Conservation (phyloP, 2,797 vertebrate species). For the Zalophus californianus region DNA sequence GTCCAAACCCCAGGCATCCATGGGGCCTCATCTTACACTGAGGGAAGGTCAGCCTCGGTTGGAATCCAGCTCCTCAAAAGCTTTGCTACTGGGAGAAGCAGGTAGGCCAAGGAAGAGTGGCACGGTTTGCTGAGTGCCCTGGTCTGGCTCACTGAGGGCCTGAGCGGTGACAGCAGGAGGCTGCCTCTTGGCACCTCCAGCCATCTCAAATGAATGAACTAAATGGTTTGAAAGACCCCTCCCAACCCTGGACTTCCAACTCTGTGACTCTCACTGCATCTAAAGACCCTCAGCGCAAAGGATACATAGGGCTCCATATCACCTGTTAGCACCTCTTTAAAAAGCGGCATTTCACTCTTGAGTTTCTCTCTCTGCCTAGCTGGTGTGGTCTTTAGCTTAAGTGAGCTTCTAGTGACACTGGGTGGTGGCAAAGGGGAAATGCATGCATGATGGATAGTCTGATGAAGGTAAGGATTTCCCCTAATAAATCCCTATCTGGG, state of each 20-base stretch:
- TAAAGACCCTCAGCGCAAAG: neutral
- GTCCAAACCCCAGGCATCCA: neutral
- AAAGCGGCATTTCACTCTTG: neutral
- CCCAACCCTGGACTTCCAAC: neutral
- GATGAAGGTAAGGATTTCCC: neutral
- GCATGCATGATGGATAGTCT: fast-evolving
- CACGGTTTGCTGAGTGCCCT: neutral
- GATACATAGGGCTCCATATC: fast-evolving
- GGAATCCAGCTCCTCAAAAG: neutral
- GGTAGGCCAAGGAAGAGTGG: neutral
- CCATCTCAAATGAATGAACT: neutral
- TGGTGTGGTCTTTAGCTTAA: neutral
- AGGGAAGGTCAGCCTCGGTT: neutral
- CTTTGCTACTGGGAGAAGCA: neutral
- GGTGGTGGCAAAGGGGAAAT: conserved; percentile 51
- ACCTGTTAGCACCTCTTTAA: neutral
- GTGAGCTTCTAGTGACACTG: conserved; percentile 81
- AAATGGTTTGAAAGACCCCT: neutral
- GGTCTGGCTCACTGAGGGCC: neutral
- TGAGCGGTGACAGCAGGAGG: neutral
- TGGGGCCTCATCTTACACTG: fast-evolving
- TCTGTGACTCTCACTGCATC: neutral
- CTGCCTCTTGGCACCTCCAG: neutral
- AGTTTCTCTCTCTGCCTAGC: neutral
- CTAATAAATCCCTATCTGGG: neutral